These are phyloP conservation scores for Holothuria leucospilota DNA, from an alignment of 53 echinoderm and acorn worm genomes.

Conservation along the genomic window DNA sequence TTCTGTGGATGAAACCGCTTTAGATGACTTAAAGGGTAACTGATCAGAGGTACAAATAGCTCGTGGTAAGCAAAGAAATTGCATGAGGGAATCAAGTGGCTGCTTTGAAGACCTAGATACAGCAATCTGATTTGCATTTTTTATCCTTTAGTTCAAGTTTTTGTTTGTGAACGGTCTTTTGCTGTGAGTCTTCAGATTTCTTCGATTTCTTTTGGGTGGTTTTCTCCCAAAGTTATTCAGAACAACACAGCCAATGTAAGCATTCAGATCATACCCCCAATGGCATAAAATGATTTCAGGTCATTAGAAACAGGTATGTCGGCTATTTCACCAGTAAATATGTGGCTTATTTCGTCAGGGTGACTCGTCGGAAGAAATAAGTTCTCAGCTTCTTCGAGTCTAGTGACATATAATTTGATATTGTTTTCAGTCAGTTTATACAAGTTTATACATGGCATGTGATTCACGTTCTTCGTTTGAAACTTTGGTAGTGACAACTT, in stretches of 20 bases:
- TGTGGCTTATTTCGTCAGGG: conserved; percentile 6
- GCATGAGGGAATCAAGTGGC: conserved; percentile 23
- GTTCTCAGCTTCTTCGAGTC: neutral
- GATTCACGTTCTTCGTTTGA: neutral
- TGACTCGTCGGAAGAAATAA: neutral
- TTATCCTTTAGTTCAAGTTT: too few relatives aligned
- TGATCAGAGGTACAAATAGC: conserved; percentile 29
- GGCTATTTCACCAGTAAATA: conserved; percentile 37
- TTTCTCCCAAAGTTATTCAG: neutral
- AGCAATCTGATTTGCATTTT: conserved; percentile 20
- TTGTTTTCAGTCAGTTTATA: conserved; percentile 2
- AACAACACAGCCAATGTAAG: conserved; percentile 22
- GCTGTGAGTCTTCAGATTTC: conserved; percentile 20
- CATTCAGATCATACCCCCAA: conserved; percentile 22
- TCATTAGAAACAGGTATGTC: neutral
- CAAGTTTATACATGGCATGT: neutral
- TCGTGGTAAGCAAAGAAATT: conserved; percentile 24
- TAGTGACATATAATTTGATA: neutral
- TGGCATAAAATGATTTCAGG: neutral
- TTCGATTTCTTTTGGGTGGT: conserved; percentile 5
- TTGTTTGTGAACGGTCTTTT: too few relatives aligned
- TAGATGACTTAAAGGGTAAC: conserved; percentile 5
- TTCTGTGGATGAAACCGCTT: conserved; percentile 8
- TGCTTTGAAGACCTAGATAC: conserved; percentile 24
- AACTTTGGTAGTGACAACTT: neutral